These are phyloP conservation scores for Sesia apiformis DNA, from an alignment of 2,888 invertebrate species.

Conservation along the genomic window DNA sequence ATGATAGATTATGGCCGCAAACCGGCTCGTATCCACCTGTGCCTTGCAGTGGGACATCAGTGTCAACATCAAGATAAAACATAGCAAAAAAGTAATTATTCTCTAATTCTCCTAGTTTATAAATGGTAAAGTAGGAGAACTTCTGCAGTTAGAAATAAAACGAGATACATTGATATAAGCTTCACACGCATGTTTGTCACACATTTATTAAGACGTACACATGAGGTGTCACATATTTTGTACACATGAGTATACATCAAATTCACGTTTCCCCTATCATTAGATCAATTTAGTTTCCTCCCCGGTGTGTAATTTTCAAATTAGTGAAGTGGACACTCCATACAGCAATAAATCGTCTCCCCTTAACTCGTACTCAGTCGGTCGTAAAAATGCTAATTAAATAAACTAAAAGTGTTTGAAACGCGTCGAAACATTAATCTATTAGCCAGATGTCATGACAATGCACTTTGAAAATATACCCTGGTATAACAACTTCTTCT, in stretches of 20 bases:
- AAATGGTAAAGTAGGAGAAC: no score
- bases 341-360: constrained; percentile 9
- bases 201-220: neutral
- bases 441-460: neutral
- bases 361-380: constrained; percentile 1
- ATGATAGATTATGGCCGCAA: no score
- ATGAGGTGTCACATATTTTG: no score
- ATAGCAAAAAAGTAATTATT: no score
- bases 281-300: constrained; percentile 14
- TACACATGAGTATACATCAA: constrained; percentile 15
- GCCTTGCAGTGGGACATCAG: no score
- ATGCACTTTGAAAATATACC: no score
- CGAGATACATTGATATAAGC: no score
- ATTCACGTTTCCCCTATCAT: constrained; percentile 20
- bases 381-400: constrained; percentile 9
- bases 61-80: no score
- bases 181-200: neutral
- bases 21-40: no score
- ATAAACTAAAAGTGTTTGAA: constrained; percentile 1
- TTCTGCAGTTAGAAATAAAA: no score
- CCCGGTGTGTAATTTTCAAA: constrained; percentile 11
- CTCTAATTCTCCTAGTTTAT: no score
- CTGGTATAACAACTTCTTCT: no score
- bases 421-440: neutral
- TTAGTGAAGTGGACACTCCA: constrained; percentile 8